Evolutionary conservation across 2,888 invertebrate genomes (phyloP).

Genomic region (Altica lythri): DNA sequence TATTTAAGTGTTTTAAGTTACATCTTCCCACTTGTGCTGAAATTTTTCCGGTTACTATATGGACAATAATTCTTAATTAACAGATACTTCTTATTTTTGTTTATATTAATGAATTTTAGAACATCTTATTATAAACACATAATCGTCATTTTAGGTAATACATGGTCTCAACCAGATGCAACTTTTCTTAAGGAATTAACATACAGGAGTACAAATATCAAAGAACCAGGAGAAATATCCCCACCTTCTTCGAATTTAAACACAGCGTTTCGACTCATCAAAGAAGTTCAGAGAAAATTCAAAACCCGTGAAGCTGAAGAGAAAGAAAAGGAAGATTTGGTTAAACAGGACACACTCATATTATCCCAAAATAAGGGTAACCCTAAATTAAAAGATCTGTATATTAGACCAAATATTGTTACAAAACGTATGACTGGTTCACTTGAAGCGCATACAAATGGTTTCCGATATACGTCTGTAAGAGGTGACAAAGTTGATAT

Average conservation of each 20-base stretch:
- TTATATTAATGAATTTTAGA: too few relatives aligned
- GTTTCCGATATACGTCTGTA: slow-evolving; percentile 94
- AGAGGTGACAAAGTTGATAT: slow-evolving; percentile 99
- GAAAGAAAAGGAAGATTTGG: slow-evolving; percentile 96
- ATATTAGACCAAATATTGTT: slow-evolving; percentile 98
- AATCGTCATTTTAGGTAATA: slow-evolving; percentile 67
- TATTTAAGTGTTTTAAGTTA: too few relatives aligned
- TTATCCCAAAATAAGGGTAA: slow-evolving; percentile 95
- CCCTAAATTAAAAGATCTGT: slow-evolving; percentile 96
- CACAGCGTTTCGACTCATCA: slow-evolving; percentile 96
- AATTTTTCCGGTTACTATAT: too few relatives aligned
- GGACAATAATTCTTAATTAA: too few relatives aligned
- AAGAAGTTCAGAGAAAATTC: slow-evolving; percentile 96
- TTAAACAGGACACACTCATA: slow-evolving; percentile 96
- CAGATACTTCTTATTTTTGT: too few relatives aligned
- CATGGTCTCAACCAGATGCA: slow-evolving; percentile 93
- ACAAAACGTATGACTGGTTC: slow-evolving; percentile 93
- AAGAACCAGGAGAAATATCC: slow-evolving; percentile 93
- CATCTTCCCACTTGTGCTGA: too few relatives aligned
- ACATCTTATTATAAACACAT: too few relatives aligned
- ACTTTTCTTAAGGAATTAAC: slow-evolving; percentile 99
- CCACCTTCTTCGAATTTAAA: slow-evolving; percentile 95
- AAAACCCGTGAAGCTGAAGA: slow-evolving; percentile 98
- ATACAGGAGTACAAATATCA: slow-evolving; percentile 95
- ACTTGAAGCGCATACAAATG: slow-evolving; percentile 94